Base-by-base conservation (phyloP, 2,797 vertebrate genomes). In the Anomalospiza imberbis region DNA sequence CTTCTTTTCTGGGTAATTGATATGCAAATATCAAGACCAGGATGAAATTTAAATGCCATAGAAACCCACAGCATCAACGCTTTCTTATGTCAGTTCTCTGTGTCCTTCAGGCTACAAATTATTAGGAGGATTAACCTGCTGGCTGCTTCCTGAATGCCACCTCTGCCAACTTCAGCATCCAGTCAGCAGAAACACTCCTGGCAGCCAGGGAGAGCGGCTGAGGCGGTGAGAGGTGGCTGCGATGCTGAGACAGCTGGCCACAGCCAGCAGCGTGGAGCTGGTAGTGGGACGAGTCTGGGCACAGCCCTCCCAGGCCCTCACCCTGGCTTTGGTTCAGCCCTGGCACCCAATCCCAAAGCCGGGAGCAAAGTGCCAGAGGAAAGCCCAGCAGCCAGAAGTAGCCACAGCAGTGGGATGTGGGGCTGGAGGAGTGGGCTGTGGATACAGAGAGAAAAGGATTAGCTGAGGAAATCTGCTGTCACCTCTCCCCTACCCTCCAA, bases 81-180 rank as follows among this genome's bases (percentile, higher is more conserved):
- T 78, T 90, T 90, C 90, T 63, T 63, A 5, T 17, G 7, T 95
- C 79, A 88, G 18, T 48, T 78, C 58, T 78, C 65, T 12, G 2
- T 51, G 28, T 85, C 80, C 62, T 73, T 55, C 60, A 58, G 10
- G 47, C 74, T 76, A 50, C 61, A 57, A 53, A 71, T 75, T 62
- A 78, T 66, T 78, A 58, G 16, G 11, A 57, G 76, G 91, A 93
- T 96, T 95, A 94, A 94, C 88, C 76, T 93, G 77, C 71, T 22
- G 51, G 42, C 70, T 89, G 61, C 61, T 92, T 83, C 79, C 89
- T 32, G 71, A 47, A 48, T 20, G 67, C 42, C 47, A 89, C 73
- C 63, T 71, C 87, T 82, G 92, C 77, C 95, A 85, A 44, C 79
- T 81, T 57, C 25, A 29, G 53, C 88, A 70, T 68, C 40, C 6